Percentiles rank a stretch among this genome's conserved stretches.
These are phyloP conservation scores for Microcebus lehilahytsara DNA, from an alignment of 2,113 vertebrate genomes.

Conservation along the genomic window DNA sequence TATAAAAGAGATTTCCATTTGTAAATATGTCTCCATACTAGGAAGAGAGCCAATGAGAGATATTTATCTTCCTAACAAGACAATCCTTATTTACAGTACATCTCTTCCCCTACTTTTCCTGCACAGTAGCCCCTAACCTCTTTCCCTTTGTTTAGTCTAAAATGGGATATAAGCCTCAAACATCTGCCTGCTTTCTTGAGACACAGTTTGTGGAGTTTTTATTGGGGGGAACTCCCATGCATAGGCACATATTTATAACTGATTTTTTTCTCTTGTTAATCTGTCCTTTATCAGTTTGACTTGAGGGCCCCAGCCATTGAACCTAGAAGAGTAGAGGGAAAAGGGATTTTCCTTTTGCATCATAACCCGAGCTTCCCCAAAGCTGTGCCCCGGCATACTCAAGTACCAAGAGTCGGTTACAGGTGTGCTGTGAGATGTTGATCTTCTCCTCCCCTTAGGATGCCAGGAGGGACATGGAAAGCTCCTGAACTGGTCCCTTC, in stretches of 20 bases:
- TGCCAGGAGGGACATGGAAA: background rate
- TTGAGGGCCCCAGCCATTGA: background rate
- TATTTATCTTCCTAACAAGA: background rate
- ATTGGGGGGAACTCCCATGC: too few relatives aligned
- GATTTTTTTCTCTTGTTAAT: background rate
- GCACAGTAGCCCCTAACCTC: background rate
- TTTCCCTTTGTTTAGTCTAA: background rate
- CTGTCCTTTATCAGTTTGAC: background rate
- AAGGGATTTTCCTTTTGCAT: background rate
- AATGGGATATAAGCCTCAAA: background rate
- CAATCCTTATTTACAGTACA: background rate
- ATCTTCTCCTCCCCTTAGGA: background rate
- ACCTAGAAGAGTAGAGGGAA: background rate
- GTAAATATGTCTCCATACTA: background rate
- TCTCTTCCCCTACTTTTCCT: background rate
- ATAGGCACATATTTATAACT: too few relatives aligned
- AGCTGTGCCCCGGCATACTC: background rate
- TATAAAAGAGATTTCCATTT: background rate
- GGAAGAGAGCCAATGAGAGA: background rate
- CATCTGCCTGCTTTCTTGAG: too few relatives aligned
- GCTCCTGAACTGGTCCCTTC: too few relatives aligned
- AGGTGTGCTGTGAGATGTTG: background rate
- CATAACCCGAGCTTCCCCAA: background rate
- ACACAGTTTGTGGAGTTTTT: too few relatives aligned
- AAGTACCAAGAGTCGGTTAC: background rate